A percentile compares a stretch with the other conserved stretches of the same genome.
phyloP scores from a whole-genome alignment of 35 echinoderm and acorn worm species.

The Acanthaster planci region DNA sequence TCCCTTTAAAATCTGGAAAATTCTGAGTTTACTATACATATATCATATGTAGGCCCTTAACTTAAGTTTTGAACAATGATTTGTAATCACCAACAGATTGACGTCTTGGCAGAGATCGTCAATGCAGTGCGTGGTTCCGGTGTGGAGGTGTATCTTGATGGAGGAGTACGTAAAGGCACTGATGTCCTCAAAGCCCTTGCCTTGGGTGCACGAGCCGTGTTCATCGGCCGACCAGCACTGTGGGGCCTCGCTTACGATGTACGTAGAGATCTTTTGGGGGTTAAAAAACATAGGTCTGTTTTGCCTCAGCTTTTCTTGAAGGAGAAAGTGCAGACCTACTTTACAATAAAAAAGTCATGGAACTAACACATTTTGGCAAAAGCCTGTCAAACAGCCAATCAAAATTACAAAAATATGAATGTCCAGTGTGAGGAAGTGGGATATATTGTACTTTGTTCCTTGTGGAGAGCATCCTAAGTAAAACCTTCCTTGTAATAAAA shows the following conservation, averaged over 20 bases:
- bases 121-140: neutral
- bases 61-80: no score
- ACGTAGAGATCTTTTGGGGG: neutral
- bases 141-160: constrained; percentile 3
- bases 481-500: neutral
- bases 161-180: constrained; percentile 17
- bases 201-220: neutral
- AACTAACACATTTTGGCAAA: neutral
- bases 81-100: constrained; percentile 9
- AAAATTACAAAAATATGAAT: neutral
- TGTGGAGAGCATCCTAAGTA: neutral
- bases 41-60: no score
- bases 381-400: neutral
- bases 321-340: neutral
- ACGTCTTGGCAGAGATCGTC: neutral
- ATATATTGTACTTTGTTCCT: neutral
- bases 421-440: neutral
- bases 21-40: no score
- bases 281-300: neutral
- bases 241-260: constrained; percentile 22
- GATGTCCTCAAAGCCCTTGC: constrained; percentile 9
- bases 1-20: no score
- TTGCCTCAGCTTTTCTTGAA: neutral
- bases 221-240: constrained; percentile 7
- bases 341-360: neutral